Conservation (phyloP, 2,888 invertebrate species). For the Orthonychiurus folsomi region DNA sequence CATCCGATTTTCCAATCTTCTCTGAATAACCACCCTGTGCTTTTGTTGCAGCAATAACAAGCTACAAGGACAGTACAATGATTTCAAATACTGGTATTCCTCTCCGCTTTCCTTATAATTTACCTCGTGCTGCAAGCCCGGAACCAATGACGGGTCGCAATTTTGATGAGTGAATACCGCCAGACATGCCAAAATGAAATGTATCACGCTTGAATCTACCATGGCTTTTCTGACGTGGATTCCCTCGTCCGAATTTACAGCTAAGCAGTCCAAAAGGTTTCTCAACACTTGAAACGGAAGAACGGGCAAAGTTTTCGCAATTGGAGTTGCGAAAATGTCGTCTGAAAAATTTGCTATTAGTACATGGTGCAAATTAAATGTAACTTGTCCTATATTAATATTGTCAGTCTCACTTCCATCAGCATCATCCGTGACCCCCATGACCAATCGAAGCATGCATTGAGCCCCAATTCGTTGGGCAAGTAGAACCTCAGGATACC, state of each 20-base stretch:
- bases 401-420: conserved; percentile 60
- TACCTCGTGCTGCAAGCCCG: conserved; percentile 46
- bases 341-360: conserved; percentile 44
- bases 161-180: conserved; percentile 67
- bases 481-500: conserved; percentile 80
- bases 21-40: conserved; percentile 41
- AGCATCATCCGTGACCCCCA: conserved; percentile 85
- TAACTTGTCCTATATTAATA: neutral
- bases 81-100: neutral
- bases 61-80: conserved; percentile 10
- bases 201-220: conserved; percentile 73
- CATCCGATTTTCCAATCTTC: conserved; percentile 48
- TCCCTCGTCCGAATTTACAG: conserved; percentile 66
- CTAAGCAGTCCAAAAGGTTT: conserved; percentile 65
- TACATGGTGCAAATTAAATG: conserved; percentile 4
- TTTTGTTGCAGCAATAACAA: conserved; percentile 42
- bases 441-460: conserved; percentile 71
- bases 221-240: conserved; percentile 64
- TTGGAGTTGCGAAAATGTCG: conserved; percentile 61
- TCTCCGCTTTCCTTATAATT: neutral
- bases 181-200: conserved; percentile 75
- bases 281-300: conserved; percentile 71
- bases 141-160: conserved; percentile 42
- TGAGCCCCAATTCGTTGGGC: conserved; percentile 75
- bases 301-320: conserved; percentile 60